Conservation (phyloP, 2,113 vertebrate genomes). For the Phalacrocorax aristotelis region DNA sequence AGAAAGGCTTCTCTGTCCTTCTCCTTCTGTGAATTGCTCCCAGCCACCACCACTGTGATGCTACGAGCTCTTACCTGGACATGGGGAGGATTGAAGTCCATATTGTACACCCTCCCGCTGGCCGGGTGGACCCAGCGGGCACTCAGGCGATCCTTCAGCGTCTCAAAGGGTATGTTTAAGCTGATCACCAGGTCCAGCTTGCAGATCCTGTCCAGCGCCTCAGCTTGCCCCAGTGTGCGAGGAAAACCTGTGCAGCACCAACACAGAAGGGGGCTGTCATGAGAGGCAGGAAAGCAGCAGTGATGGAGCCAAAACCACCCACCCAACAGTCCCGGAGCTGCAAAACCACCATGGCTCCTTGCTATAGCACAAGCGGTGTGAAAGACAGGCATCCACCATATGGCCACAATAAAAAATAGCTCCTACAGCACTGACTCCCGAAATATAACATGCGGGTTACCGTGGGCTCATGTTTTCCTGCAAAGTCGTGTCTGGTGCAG, state of each 20-base stretch:
- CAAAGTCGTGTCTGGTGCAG: not conserved
- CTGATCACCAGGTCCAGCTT: slow-evolving; percentile 90
- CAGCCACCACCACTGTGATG: rapidly evolving
- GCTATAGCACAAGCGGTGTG: not conserved
- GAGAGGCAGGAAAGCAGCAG: not conserved
- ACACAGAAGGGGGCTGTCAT: rapidly evolving
- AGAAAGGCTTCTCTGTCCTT: rapidly evolving
- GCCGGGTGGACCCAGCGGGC: slow-evolving; percentile 88
- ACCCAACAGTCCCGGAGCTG: not conserved
- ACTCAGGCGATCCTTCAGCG: slow-evolving; percentile 89
- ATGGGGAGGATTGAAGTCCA: slow-evolving; percentile 91
- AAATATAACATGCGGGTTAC: not conserved
- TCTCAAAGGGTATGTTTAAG: slow-evolving; percentile 92
- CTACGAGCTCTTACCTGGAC: slow-evolving; percentile 69
- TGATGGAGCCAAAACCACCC: not conserved
- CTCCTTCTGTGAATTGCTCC: rapidly evolving
- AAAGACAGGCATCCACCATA: not conserved
- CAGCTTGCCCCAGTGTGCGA: slow-evolving; percentile 85
- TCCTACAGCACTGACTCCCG: not conserved
- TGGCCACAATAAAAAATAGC: slow-evolving; percentile 29
- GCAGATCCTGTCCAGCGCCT: slow-evolving; percentile 82
- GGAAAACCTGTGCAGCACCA: slow-evolving; percentile 82
- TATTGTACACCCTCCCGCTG: slow-evolving; percentile 94
- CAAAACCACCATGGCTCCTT: not conserved
- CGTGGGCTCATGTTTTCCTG: not conserved